Percentiles rank a stretch among this genome's conserved stretches.
Conservation (phyloP, 2,113 vertebrate species). For the Dunckerocampus dactyliophorus region DNA sequence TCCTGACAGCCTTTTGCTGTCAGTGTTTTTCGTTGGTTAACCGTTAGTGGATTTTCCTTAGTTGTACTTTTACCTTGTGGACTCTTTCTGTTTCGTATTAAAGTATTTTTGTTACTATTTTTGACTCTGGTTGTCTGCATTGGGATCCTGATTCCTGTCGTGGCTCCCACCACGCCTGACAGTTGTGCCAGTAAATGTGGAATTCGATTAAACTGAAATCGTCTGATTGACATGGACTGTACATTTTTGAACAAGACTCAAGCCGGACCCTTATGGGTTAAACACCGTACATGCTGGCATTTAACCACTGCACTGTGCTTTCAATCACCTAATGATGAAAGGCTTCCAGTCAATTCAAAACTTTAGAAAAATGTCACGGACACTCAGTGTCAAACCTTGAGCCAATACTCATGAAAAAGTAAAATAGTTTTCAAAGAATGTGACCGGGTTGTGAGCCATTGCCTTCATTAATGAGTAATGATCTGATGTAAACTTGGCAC, state of each 20-base stretch:
- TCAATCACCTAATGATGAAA: slow-evolving; percentile 18
- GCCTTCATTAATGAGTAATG: slow-evolving; percentile 50
- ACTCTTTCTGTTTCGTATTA: no score
- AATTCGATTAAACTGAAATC: not conserved
- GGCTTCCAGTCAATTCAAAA: slow-evolving; percentile 23
- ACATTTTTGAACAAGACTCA: not conserved
- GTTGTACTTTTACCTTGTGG: no score
- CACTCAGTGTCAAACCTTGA: slow-evolving; percentile 11
- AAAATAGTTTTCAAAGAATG: slow-evolving; percentile 40
- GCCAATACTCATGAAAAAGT: slow-evolving; percentile 34
- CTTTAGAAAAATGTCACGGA: slow-evolving; percentile 19
- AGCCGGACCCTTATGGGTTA: slow-evolving; percentile 19
- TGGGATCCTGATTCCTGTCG: no score
- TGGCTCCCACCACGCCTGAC: no score
- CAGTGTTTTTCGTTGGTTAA: no score
- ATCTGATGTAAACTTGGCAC: slow-evolving; percentile 31
- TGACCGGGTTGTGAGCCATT: slow-evolving; percentile 33
- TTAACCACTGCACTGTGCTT: slow-evolving; percentile 25
- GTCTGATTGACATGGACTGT: not conserved
- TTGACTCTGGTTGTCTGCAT: no score
- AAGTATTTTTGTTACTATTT: no score
- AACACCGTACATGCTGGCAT: slow-evolving; percentile 23
- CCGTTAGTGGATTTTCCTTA: no score
- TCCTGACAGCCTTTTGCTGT: no score
- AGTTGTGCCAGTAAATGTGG: slow-evolving; percentile 2